Evolutionary conservation across 2,888 invertebrate genomes (phyloP).

Genomic region (Patella ulyssiponensis): DNA sequence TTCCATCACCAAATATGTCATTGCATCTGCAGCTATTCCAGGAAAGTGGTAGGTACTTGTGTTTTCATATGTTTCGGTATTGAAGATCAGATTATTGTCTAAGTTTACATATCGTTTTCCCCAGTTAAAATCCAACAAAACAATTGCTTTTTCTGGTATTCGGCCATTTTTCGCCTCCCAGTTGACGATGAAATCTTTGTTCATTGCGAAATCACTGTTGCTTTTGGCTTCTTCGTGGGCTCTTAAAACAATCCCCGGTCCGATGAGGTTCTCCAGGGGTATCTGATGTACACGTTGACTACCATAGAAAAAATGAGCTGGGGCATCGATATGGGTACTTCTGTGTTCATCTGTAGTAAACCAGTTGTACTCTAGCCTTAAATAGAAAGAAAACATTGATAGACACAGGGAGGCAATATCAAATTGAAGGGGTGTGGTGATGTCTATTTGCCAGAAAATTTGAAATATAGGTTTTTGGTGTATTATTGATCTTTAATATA

Average conservation of each 20-base stretch:
- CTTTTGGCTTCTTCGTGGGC: conserved; percentile 33
- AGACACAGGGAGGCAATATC: no score
- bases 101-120: conserved; percentile 27
- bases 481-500: no score
- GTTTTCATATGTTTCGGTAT: conserved; percentile 17
- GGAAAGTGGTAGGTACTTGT: conserved; percentile 31
- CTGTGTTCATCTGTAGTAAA: conserved; percentile 75
- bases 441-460: no score
- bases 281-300: conserved; percentile 71
- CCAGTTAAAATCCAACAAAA: conserved; percentile 72
- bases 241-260: conserved; percentile 58
- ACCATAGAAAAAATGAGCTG: conserved; percentile 75
- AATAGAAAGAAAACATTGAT: not conserved
- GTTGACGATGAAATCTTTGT: conserved; percentile 62
- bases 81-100: conserved; percentile 52
- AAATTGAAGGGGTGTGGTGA: no score
- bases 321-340: conserved; percentile 79
- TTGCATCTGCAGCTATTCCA: conserved; percentile 76
- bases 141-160: conserved; percentile 70
- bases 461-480: no score
- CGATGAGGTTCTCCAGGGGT: conserved; percentile 71
- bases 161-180: conserved; percentile 71
- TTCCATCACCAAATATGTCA: conserved; percentile 76
- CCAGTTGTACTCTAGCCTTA: conserved; percentile 69
- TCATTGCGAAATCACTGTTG: conserved; percentile 48